These are phyloP conservation scores for Trigoniulus corallinus DNA, from an alignment of 1,140 invertebrate species.

Conservation along the genomic window DNA sequence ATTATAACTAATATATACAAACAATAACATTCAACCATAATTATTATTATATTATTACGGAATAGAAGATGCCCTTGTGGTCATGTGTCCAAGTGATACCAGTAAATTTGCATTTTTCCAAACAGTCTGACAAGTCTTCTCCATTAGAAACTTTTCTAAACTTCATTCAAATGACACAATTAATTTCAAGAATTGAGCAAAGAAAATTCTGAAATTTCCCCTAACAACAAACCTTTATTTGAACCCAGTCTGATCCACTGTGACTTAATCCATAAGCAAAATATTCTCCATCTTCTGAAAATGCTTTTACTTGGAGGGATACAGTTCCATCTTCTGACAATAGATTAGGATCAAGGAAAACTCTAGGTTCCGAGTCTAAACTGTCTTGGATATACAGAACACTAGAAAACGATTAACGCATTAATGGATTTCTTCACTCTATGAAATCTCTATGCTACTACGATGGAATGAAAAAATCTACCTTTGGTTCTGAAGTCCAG, in stretches of 20 bases:
- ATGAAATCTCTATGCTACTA: constrained; percentile 4
- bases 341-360: constrained; percentile 92
- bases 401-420: constrained; percentile 34
- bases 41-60: constrained; percentile 33
- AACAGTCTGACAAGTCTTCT: constrained; percentile 68
- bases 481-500: constrained; percentile 93
- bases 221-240: constrained; percentile 38
- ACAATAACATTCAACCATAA: background rate
- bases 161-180: constrained; percentile 15
- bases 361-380: constrained; percentile 53
- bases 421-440: background rate
- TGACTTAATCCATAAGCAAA: constrained; percentile 82
- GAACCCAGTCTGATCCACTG: constrained; percentile 91
- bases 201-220: background rate
- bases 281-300: constrained; percentile 77
- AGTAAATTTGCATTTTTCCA: constrained; percentile 85
- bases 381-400: constrained; percentile 81
- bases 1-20: background rate
- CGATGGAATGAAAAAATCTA: constrained; percentile 28
- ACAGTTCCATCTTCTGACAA: constrained; percentile 87
- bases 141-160: constrained; percentile 36
- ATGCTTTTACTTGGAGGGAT: constrained; percentile 55
- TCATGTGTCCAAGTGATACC: constrained; percentile 87
- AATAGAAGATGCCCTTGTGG: constrained; percentile 88
- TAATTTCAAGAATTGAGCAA: background rate